Evolutionary conservation across 1,140 invertebrate genomes (phyloP), one percentile per base, ranked within the genome.

Genomic region (Diachasmimorpha longicaudata): DNA sequence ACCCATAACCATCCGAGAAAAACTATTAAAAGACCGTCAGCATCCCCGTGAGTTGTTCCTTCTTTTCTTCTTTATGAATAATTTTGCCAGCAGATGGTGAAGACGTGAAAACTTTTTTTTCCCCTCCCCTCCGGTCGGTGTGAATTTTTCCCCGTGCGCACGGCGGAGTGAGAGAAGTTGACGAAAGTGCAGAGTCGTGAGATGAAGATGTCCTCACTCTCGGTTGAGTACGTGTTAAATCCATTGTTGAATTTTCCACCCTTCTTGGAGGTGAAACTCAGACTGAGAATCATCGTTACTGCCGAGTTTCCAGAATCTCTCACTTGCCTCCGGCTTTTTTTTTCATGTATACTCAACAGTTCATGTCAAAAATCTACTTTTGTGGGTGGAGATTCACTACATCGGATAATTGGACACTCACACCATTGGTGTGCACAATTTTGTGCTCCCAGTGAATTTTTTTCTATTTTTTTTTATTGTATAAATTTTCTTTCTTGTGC

Each of bases 391-490:
- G 58, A 72, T 37, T 37, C 71, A 58, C 71, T 72, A 11, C 71
- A 55, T 37, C 71, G 37, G 48, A 72, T 72, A 72, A 72, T 72
- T 72, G 71, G 71, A 72, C 52, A 72, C 71, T 72, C 58, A 42
- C 55, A 36, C 31, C 31, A n/a, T 37, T 52, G 37, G 39, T 31
- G 23, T 13, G 58, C 19, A 31, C 31, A 31, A 31, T 13, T 16
- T 42, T 37, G 52, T 39, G 52, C 71, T 37, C 48, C 11, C 44
- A 3, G 48, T n/a, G 16, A 0, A 8, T 52, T 52, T 16, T 52
- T 52, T 52, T 52, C 19, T 52, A 19, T 16, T 52, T 52, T 52
- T 52, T 52, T 52, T 4, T 52, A 52, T 52, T 72, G 46, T 44
- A 55, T 55, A 55, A 46, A 11, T 72, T 31, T 37, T 46, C n/a